Percentiles rank a stretch among this genome's conserved stretches.
These are phyloP conservation scores for Volucella inflata DNA, from an alignment of 2,888 invertebrate species.

Conservation along the genomic window DNA sequence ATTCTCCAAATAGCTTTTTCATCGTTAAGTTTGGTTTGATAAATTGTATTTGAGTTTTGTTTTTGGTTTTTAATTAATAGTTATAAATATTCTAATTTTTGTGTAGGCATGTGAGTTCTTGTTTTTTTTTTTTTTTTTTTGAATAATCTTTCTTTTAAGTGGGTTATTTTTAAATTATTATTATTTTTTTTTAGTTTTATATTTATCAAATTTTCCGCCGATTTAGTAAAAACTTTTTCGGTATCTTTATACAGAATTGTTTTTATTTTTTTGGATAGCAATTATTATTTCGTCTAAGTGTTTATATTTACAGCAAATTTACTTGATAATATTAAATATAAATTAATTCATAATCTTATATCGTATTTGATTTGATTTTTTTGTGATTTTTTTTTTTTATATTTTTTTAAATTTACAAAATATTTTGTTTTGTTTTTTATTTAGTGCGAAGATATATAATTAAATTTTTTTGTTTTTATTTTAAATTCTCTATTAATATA, in stretches of 20 bases:
- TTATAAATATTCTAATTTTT: constrained; percentile 64
- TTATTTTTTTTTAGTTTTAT: constrained; percentile 25
- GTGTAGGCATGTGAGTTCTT: constrained; percentile 64
- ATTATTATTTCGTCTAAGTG: constrained; percentile 19
- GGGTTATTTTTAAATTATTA: constrained; percentile 22
- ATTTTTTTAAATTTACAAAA: constrained; percentile 53
- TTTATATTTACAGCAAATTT: constrained; percentile 62
- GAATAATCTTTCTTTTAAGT: constrained; percentile 49
- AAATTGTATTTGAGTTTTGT: constrained; percentile 26
- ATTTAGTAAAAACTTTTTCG: constrained; percentile 57
- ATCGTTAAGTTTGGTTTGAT: constrained; percentile 50
- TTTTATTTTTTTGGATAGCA: constrained; percentile 36
- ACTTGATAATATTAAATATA: constrained; percentile 34
- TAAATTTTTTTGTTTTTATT: constrained; percentile 13
- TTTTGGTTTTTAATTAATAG: constrained; percentile 41
- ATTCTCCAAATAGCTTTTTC: constrained; percentile 60
- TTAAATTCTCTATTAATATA: constrained; percentile 38
- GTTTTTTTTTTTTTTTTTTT: constrained; percentile 36
- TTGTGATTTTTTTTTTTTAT: constrained; percentile 28
- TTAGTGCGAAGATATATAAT: constrained; percentile 38
- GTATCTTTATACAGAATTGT: constrained; percentile 55
- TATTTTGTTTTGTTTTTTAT: constrained; percentile 15
- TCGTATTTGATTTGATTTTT: constrained; percentile 42
- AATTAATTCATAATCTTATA: constrained; percentile 35
- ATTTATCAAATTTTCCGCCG: constrained; percentile 48